Base-by-base conservation (phyloP, 1,140 invertebrate species). In the Calliopsis andreniformis region DNA sequence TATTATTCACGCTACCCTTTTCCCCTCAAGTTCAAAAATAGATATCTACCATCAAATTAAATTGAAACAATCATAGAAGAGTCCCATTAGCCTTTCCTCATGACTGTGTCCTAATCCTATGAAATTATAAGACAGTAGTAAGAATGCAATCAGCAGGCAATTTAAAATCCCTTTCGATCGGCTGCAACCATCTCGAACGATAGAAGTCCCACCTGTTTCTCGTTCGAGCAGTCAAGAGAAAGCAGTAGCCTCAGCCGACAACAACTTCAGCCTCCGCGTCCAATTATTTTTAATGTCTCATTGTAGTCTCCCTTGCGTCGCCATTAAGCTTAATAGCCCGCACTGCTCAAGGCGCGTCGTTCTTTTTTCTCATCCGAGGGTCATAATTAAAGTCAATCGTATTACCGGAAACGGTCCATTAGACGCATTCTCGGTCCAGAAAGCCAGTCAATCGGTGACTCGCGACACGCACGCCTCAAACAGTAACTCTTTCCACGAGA, bases 271-370 rank as follows among this genome's bases (percentile, higher is more conserved):
- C 14, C 2, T 30, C 45, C 35, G 64, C 83, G 64, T 55, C 70
- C 82, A 85, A 85, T 85, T 85, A 85, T 85, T 85, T 82, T 85
- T 82, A 85, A 85, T 82, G 79, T 77, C 83, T 85, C 83, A 82
- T 84, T 85, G 83, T 84, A 73, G 70, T 76, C 83, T 82, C 83
- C 79, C 79, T 82, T 67, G 76, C 83, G 18, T 73, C 67, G 58
- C 76, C 79, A 85, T 85, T 85, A 85, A 82, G 39, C 68, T 82
- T 85, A 85, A 85, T 81, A 80, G 83, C 79, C 83, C 70, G 76
- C 79, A 75, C 79, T 53, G 61, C 43, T 58, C 72, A 67, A 76
- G 83, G 73, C 76, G 67, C 55, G 76, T 78, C 78, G 51, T 39
- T 76, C 53, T 39, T 81, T 78, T 71, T 47, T 28, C 53, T 58